phyloP scores from a whole-genome alignment of 1,140 invertebrate genomes.

The Pararge aegeria region DNA sequence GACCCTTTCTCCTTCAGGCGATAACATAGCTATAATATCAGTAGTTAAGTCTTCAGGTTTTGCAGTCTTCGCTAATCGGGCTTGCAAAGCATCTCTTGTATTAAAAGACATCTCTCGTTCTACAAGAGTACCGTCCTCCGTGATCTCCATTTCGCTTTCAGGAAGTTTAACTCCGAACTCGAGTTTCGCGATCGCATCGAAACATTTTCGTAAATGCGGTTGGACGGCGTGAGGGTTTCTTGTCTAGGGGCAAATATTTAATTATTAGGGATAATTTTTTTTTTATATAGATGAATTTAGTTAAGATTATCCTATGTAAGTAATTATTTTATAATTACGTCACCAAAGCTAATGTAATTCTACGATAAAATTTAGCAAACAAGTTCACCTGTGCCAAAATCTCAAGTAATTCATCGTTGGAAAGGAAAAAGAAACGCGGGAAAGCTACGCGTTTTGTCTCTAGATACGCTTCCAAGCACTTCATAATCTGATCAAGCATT shows the following conservation, averaged over 20 bases:
- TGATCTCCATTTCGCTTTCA: conserved; percentile 76
- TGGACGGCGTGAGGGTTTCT: conserved; percentile 93
- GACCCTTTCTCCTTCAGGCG: conserved; percentile 91
- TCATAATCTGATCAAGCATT: conserved; percentile 89
- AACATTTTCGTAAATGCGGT: conserved; percentile 93
- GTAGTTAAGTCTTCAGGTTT: conserved; percentile 81
- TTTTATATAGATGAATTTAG: no score
- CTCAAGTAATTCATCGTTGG: conserved; percentile 95
- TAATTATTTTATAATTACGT: no score
- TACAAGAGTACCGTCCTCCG: conserved; percentile 58
- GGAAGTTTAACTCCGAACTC: conserved; percentile 84
- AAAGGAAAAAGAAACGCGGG: conserved; percentile 95
- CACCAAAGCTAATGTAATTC: no score
- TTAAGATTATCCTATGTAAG: no score
- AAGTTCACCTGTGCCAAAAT: conserved; percentile 92
- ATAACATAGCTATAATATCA: conserved; percentile 92
- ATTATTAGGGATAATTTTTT: not conserved
- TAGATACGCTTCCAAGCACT: conserved; percentile 89
- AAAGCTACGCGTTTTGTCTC: conserved; percentile 95
- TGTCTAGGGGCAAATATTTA: conserved; percentile 79
- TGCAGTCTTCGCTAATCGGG: conserved; percentile 59
- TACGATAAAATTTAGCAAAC: no score
- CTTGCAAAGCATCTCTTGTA: conserved; percentile 60
- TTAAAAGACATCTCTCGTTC: conserved; percentile 65
- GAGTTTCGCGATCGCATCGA: conserved; percentile 90